Percentiles rank a stretch among this genome's conserved stretches.
phyloP scores from a whole-genome alignment of 2,113 vertebrate species.

The Elachura formosa region DNA sequence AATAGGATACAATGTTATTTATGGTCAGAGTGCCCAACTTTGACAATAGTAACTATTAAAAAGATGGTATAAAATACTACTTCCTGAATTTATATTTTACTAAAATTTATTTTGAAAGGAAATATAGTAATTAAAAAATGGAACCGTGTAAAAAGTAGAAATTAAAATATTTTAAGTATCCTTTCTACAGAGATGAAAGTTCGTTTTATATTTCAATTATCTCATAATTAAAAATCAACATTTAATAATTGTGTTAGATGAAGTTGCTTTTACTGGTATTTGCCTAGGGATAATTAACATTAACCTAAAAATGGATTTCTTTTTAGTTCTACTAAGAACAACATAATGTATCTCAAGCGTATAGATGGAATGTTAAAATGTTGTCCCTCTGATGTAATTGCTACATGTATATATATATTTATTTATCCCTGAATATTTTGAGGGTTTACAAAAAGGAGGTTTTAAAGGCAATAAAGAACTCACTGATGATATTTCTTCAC shows the following conservation, averaged over 20 bases:
- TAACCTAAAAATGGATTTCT: not conserved
- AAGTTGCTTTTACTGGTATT: slow-evolving; percentile 10
- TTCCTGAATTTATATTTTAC: not conserved
- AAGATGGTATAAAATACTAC: not conserved
- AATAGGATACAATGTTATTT: not conserved
- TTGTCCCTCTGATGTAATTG: not conserved
- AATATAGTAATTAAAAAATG: not conserved
- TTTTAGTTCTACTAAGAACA: not conserved
- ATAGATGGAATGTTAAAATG: not conserved
- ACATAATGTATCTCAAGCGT: not conserved
- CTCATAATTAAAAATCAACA: slow-evolving; percentile 59
- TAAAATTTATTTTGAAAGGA: not conserved
- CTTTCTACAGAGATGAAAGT: slow-evolving; percentile 29
- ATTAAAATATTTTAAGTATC: slow-evolving; percentile 28
- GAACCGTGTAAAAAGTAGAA: not conserved
- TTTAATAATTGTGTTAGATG: slow-evolving; percentile 33
- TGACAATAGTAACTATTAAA: not conserved
- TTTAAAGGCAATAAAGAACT: not conserved
- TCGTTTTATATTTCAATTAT: slow-evolving; percentile 58
- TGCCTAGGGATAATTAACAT: slow-evolving; percentile 26
- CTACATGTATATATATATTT: not conserved
- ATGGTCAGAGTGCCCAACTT: not conserved
- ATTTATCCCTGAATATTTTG: not conserved
- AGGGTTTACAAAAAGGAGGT: not conserved
- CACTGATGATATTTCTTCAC: slow-evolving; percentile 15